Evolutionary conservation across 23 tunicate genomes (phyloP), one percentile per base, ranked within the genome.

Genomic region (Oikopleura dioica): DNA sequence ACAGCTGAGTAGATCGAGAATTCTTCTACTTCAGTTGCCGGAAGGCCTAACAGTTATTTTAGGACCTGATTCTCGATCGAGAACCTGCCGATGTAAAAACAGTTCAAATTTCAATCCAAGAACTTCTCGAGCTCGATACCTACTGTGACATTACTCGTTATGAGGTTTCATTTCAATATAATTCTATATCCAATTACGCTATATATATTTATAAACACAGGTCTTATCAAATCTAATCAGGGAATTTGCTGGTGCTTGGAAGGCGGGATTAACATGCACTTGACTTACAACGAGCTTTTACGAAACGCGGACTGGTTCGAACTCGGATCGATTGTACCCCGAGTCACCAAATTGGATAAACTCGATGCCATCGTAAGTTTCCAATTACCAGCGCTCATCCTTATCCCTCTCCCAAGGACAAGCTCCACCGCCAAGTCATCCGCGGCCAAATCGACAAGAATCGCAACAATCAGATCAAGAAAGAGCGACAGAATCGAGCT

Each of bases 221-320:
- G n/a, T n/a, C n/a, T n/a, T n/a, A n/a, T n/a, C n/a, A n/a, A n/a
- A n/a, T n/a, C n/a, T n/a, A n/a, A n/a, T n/a, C n/a, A 63, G 72
- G 33, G 16, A 2, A 2, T 63, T 16, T 63, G 72, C 72, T 63
- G 72, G 72, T 63, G 72, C 33, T 28, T 63, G 72, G 72, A 63
- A 63, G 29, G 32, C 33, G 72, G 72, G 2, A 28, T 63, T 2
- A 23, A 28, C 2, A 63, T 2, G 4, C 72, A 63, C 26, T 2
- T 63, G 72, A 63, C 72, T 2, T 63, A 12, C 33, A 63, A 63
- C 26, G 72, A 63, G 26, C 33, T 63, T 24, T 28, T 63, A 21
- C 72, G 72, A 21, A 2, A 5, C 2, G 72, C 16, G 4, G 33
- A 23, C 26, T 63, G 72, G 72, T 63, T 63, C 26, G 72, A 31